Evolutionary conservation across 2,113 vertebrate species (phyloP).

Genomic region (Lathamus discolor): DNA sequence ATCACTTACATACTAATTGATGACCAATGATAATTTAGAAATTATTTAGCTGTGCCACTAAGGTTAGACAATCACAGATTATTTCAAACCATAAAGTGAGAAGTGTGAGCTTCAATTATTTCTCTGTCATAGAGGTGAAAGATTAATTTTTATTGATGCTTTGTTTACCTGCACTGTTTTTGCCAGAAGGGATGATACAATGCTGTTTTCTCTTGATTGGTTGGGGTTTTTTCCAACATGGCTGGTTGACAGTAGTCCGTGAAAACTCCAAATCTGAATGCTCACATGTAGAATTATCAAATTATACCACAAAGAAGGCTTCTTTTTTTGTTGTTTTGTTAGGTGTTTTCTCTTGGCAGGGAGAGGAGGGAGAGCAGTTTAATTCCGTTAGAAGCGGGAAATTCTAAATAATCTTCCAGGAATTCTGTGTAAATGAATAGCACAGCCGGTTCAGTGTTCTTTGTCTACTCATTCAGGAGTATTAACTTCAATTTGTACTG

Average conservation of each 20-base stretch:
- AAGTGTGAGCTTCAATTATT: not conserved
- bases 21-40: not conserved
- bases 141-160: not conserved
- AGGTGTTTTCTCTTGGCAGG: not conserved
- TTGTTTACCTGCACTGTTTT: not conserved
- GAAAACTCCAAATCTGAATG: not conserved
- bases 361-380: not conserved
- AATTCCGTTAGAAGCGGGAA: not conserved
- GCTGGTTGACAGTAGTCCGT: not conserved
- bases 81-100: not conserved
- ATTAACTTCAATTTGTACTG: not conserved
- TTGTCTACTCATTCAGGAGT: not conserved
- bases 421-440: not conserved
- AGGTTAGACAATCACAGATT: not conserved
- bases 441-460: not conserved
- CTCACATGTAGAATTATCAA: not conserved
- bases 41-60: not conserved
- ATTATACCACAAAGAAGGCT: not conserved
- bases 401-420: conserved; percentile 1
- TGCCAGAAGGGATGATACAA: not conserved
- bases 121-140: not conserved
- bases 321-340: not conserved
- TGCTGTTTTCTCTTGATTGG: not conserved
- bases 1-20: not conserved
- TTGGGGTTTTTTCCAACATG: not conserved